Evolutionary conservation across 2,113 vertebrate genomes (phyloP), one percentile per base, ranked within the genome.

Genomic region (Zosterops lateralis): DNA sequence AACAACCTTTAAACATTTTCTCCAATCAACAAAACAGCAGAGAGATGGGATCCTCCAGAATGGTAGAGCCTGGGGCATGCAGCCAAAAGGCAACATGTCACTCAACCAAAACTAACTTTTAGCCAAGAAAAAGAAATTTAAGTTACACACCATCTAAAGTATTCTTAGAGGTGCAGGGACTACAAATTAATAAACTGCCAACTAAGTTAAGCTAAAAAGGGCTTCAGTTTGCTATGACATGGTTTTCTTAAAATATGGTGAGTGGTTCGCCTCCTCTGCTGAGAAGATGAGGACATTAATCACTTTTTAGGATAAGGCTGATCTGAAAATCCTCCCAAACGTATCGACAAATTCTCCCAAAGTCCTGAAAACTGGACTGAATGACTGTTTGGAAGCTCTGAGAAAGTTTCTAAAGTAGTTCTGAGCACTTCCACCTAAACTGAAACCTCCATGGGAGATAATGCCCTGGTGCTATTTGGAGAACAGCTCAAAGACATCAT

Each of bases 341-440:
- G 22, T 32, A 47, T 26, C 4, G 6, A 42, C 18, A 81, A 77
- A 91, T 84, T 71, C 50, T 80, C 51, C 28, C 18, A 19, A 62
- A 77, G 24, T 81, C 71, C 40, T 19, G 6, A 66, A 88, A 88
- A 64, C 42, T 29, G 20, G 86, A 64, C 29, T 6, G 22, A 91
- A 45, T 1, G 9, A 34, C 10, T 34, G 36, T 17, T 48, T 65
- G 56, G 34, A 90, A 91, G 34, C 48, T 47, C 29, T 28, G n/a
- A 64, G 38, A 67, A 94, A 94, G 74, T 87, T 85, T 71, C 56
- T 44, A 64, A 93, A 91, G 71, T 36, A 73, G 40, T 67, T 89
- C 75, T 87, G 75, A 85, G 58, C 68, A 44, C 24, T 64, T 90
- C 54, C 24, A 66, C 32, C 77, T 45, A 61, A 89, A 79, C 47